Evolutionary conservation across 2,888 invertebrate genomes (phyloP), one percentile per base, ranked within the genome.

Genomic region (Bugula neritina): DNA sequence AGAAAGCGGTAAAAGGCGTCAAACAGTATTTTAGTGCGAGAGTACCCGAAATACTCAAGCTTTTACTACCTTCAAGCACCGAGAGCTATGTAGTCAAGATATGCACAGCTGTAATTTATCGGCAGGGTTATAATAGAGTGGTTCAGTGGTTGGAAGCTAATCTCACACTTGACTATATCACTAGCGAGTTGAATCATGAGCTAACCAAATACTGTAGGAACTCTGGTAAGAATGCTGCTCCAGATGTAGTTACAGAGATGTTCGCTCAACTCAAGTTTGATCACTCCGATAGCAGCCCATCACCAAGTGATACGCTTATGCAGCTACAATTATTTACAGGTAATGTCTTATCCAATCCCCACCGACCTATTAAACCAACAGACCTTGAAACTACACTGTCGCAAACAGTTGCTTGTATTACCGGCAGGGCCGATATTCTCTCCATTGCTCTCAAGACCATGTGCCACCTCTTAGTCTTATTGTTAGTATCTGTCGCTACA

Each of bases 21-120:
- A 73, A 5, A 74, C 79, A 79, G 21, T 80, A 78, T 71, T 79
- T 79, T 63, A 70, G 71, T 3, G 69, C 73, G 27, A 77, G 76
- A 71, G 76, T 77, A 1, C 73, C 73, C 25, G 74, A 75, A 3
- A 73, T 78, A 63, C 73, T 81, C 54, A 73, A 74, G 23, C 73
- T 78, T 69, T 71, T 80, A 35, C 73, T 81, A 29, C 80, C 80
- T 31, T 31, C 31, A 31, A 31, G 31, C 31, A 63, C 63, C 10
- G 63, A 63, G 29, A 63, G 31, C 31, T 17, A 13, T 10, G n/a
- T 63, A 25, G 13, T 63, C 2, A 31, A 17, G 5, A 27, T 63
- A 31, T 63, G 63, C 31, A 29, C 2, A 2, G 31, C 17, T 10
- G 29, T 31, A 31, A 27, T 27, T 5, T 31, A 31, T 21, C 63